Percentiles rank a stretch among this genome's conserved stretches.
Conservation (phyloP, 2,113 vertebrate genomes). For the cat (Felis catus) region DNA sequence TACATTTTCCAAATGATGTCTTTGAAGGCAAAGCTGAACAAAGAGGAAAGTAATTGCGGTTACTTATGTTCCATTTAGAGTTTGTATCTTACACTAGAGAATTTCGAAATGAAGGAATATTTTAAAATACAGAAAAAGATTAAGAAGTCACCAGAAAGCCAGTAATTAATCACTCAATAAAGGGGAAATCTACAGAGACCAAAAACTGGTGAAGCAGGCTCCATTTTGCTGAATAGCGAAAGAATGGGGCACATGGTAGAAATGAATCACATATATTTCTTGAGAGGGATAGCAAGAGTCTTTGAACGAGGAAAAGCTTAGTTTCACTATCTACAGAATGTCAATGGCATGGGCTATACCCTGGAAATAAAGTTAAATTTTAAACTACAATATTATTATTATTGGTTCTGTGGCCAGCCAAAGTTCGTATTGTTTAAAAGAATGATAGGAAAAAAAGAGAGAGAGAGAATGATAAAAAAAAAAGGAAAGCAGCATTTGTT, state of each 20-base stretch:
- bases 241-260: conserved; percentile 53
- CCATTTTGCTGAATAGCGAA: conserved; percentile 63
- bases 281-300: conserved; percentile 57
- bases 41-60: conserved; percentile 41
- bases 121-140: conserved; percentile 60
- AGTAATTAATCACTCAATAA: conserved; percentile 75
- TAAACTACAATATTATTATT: not conserved
- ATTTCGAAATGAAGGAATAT: conserved; percentile 27
- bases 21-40: conserved; percentile 54
- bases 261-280: conserved; percentile 65
- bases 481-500: conserved; percentile 39
- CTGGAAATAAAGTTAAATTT: conserved; percentile 35
- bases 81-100: conserved; percentile 40
- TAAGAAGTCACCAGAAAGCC: conserved; percentile 70
- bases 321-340: conserved; percentile 49
- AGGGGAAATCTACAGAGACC: conserved; percentile 64
- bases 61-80: conserved; percentile 23
- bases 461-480: not conserved
- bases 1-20: conserved; percentile 54
- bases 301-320: conserved; percentile 38
- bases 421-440: not conserved
- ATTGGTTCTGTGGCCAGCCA: not conserved
- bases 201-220: conserved; percentile 69
- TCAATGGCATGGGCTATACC: conserved; percentile 37
- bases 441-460: not conserved